These are phyloP conservation scores for Thera obeliscata DNA, from an alignment of 2,888 invertebrate species.

Conservation along the genomic window DNA sequence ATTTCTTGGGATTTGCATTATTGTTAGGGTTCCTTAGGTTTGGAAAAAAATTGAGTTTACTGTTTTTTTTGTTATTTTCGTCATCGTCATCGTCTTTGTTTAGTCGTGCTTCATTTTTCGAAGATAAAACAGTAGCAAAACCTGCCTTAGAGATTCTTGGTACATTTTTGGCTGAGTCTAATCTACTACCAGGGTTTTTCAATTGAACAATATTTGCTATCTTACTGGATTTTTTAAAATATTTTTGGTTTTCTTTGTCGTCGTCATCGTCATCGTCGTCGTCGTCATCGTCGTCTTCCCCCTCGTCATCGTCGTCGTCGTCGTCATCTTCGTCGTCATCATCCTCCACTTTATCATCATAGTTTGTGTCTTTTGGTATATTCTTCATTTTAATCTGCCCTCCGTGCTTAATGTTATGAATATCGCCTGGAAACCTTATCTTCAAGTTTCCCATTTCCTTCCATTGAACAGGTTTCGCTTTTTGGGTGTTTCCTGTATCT, in stretches of 20 bases:
- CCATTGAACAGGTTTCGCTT: conserved; percentile 53
- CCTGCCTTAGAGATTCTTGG: conserved; percentile 55
- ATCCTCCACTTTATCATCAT: conserved; percentile 61
- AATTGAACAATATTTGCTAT: conserved; percentile 51
- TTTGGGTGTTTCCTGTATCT: conserved; percentile 49
- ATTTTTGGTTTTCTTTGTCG: conserved; percentile 76
- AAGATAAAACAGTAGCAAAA: conserved; percentile 46
- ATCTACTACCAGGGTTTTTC: conserved; percentile 45
- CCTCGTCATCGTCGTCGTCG: conserved; percentile 51
- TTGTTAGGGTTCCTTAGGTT: conserved; percentile 16
- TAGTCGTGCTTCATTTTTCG: conserved; percentile 40
- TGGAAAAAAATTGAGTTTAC: conserved; percentile 12
- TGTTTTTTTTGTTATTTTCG: conserved; percentile 61
- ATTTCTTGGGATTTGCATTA: conserved; percentile 7
- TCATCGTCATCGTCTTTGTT: conserved; percentile 56
- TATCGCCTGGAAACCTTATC: conserved; percentile 55
- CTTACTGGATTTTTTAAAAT: conserved; percentile 59
- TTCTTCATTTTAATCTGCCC: conserved; percentile 37
- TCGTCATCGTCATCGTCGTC: conserved; percentile 76
- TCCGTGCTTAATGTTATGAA: conserved; percentile 47
- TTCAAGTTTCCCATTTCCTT: conserved; percentile 70
- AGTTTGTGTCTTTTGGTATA: conserved; percentile 52
- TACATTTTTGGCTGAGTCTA: conserved; percentile 49
- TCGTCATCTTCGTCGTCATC: conserved; percentile 51
- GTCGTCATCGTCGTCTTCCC: conserved; percentile 79